Base-by-base conservation (phyloP, 2,888 invertebrate genomes). In the Gerris lacustris region DNA sequence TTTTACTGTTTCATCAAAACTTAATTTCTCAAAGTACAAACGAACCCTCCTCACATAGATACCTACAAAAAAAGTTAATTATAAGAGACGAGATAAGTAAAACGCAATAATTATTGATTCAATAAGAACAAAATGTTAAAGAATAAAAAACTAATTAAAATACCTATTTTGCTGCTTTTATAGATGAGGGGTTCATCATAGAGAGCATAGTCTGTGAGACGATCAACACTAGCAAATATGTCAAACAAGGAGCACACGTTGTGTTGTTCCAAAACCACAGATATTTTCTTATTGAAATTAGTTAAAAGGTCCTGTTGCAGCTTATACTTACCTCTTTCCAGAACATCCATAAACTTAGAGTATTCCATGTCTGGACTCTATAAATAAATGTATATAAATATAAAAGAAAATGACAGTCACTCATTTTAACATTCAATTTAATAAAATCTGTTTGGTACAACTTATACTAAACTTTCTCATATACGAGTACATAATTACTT, bases 21-120 rank as follows among this genome's bases (percentile, higher is more conserved):
- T 86, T 75, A 94, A 82, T 79, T 90, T 91, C 77, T 94, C 92
- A 78, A 94, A 87, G 74, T 90, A 87, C 0, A 94, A 83, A 75
- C 90, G 85, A 79, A 94, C 88, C 77, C 94, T 84, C 73, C 94
- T 84, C 73, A 95, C 84, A 80, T 91, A 95, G 75, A 92, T 83
- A 45, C 94, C 94, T 76, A 70, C 6, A 73, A 70, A 66, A 67
- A 74, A 70, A 69, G 55, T 63, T n/a, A 73, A 70, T n/a, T n/a
- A n/a, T n/a, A n/a, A n/a, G n/a, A n/a, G n/a, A n/a, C n/a, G n/a
- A n/a, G n/a, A n/a, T n/a, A n/a, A n/a, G n/a, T n/a, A n/a, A n/a
- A n/a, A n/a, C n/a, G n/a, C n/a, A n/a, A n/a, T n/a, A n/a, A n/a
- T n/a, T n/a, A 31, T 31, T 31, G 31, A 31, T 31, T 31, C 31